Evolutionary conservation across 2,797 vertebrate species (phyloP), one percentile per base, ranked within the genome.

Genomic region (Mormyrus hasselquistii): DNA sequence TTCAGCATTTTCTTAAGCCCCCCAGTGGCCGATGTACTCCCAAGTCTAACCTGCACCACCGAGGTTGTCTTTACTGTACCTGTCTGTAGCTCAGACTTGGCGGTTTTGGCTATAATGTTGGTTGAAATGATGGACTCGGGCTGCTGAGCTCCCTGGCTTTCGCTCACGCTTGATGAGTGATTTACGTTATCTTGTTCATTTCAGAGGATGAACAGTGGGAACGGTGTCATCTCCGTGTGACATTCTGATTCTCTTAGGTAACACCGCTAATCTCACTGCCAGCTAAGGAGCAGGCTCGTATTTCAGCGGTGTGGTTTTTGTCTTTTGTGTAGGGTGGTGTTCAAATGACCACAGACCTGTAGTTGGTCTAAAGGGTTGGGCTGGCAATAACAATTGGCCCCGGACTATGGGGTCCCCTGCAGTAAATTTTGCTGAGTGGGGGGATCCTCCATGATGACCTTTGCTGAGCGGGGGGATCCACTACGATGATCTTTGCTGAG

Each of bases 1-100:
- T 57, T 89, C 88, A 89, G 88, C 84, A 90, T 25, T 90, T 94
- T 92, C 89, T 89, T 92, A 92, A 93, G 92, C 92, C 89, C 88
- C 83, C 87, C 2, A 50, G 79, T 91, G 89, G 91, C 91, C 44
- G 86, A 90, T 90, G 91, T 83, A 91, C 93, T 92, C 92, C 93
- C 90, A 88, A 91, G 47, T 90, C 91, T 92, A 89, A 93, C 52
- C 29, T 19, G 59, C 50, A 91, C 91, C 92, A 92, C 91, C 88
- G 89, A 87, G 59, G 9, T 91, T 92, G 90, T 90, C 91, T 91
- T 90, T 92, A 90, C 92, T 91, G 92, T 91, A 90, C 91, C 90
- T 90, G 92, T 91, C 92, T 92, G 91, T 91, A 92, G 88, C 90
- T 89, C 92, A 90, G 25, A 84, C 82, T 92, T 91, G 93, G 92